Conservation (phyloP, 64 coral and sea anemone genomes). For the Actinia equina region DNA sequence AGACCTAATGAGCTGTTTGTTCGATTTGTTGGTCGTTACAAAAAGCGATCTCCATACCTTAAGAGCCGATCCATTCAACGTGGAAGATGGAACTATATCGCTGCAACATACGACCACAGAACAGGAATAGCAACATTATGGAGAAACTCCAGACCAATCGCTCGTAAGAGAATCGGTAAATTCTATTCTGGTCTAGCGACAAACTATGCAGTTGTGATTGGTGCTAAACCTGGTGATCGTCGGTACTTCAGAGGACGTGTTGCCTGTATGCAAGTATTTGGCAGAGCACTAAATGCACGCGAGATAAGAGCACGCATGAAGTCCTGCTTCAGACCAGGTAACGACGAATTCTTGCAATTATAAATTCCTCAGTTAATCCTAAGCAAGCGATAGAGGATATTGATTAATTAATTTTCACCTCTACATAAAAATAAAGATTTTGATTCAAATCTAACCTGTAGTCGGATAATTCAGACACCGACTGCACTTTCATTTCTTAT, state of each 20-base stretch:
- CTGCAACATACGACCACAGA: slow-evolving; percentile 34
- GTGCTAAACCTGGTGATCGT: slow-evolving; percentile 37
- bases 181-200: too few relatives aligned
- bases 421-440: too few relatives aligned
- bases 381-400: too few relatives aligned
- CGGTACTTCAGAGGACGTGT: slow-evolving; percentile 49
- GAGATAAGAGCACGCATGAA: slow-evolving; percentile 45
- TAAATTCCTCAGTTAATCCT: too few relatives aligned
- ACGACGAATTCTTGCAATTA: neutral
- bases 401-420: too few relatives aligned
- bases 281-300: slow-evolving; percentile 22
- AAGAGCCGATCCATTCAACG: slow-evolving; percentile 5
- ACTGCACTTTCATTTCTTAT: too few relatives aligned
- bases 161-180: slow-evolving; percentile 13
- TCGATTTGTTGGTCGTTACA: neutral
- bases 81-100: slow-evolving; percentile 63
- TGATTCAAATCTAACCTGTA: too few relatives aligned
- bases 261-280: slow-evolving; percentile 69
- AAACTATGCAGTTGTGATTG: slow-evolving; percentile 43
- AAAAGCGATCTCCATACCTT: slow-evolving; percentile 11
- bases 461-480: too few relatives aligned
- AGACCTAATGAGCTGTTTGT: slow-evolving; percentile 27
- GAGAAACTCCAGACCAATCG: slow-evolving; percentile 18
- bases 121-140: slow-evolving; percentile 53
- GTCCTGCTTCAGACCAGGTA: slow-evolving; percentile 35